Percentiles rank a stretch among this genome's conserved stretches.
These are phyloP conservation scores for Ophion obscuratus DNA, from an alignment of 2,888 invertebrate species.

Conservation along the genomic window DNA sequence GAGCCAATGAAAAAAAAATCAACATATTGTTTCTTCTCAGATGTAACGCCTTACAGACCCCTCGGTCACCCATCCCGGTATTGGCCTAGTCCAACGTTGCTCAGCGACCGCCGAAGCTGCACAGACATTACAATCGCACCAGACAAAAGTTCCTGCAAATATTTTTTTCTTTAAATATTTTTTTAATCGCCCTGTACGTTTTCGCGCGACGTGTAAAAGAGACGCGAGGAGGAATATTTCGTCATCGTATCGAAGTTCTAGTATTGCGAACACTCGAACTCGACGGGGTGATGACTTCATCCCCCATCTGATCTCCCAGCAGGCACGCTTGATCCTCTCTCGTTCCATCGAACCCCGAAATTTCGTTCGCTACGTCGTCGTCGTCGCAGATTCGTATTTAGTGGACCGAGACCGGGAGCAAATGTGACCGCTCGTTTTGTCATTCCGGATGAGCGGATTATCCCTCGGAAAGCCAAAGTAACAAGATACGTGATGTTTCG, in stretches of 20 bases:
- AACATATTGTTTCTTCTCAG: too few relatives aligned
- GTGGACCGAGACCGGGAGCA: slow-evolving; percentile 63
- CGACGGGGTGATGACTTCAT: slow-evolving; percentile 79
- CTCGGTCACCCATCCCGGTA: too few relatives aligned
- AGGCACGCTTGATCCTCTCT: slow-evolving; percentile 43
- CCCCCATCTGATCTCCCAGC: slow-evolving; percentile 72
- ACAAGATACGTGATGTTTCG: not conserved
- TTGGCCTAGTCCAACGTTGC: too few relatives aligned
- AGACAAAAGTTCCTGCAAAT: too few relatives aligned
- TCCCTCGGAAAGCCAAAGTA: not conserved
- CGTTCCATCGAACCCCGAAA: slow-evolving; percentile 58
- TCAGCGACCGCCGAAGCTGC: too few relatives aligned
- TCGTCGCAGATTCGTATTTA: slow-evolving; percentile 35
- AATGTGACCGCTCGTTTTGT: slow-evolving; percentile 60
- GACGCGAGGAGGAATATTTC: slow-evolving; percentile 8
- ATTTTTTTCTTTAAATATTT: not conserved
- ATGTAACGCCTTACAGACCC: too few relatives aligned
- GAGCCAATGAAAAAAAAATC: too few relatives aligned
- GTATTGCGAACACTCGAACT: slow-evolving; percentile 56
- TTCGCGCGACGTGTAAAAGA: slow-evolving; percentile 23
- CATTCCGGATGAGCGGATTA: slow-evolving; percentile 32
- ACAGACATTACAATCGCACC: too few relatives aligned
- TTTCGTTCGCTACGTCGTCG: slow-evolving; percentile 8
- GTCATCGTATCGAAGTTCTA: slow-evolving; percentile 34
- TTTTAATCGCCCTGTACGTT: slow-evolving; percentile 47